These are phyloP conservation scores for Blennius ocellaris DNA, from an alignment of 2,113 vertebrate genomes.

Conservation along the genomic window DNA sequence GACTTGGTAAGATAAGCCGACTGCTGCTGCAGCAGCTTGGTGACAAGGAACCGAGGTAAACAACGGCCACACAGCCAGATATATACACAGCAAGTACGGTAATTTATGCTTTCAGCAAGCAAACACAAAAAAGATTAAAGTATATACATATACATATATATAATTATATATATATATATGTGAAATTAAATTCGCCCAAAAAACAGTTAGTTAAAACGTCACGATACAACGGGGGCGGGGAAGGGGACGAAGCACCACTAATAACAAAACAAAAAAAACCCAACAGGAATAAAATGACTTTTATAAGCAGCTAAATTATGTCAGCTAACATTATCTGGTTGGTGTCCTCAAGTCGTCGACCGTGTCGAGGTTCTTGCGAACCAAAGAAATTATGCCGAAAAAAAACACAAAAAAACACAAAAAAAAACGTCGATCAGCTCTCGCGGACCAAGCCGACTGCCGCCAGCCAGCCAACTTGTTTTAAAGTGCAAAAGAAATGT, in stretches of 20 bases:
- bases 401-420: background rate
- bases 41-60: conserved; percentile 77
- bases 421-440: conserved; percentile 44
- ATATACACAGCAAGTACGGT: conserved; percentile 59
- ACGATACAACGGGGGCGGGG: conserved; percentile 51
- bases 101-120: conserved; percentile 40
- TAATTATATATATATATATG: too few relatives aligned
- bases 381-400: conserved; percentile 47
- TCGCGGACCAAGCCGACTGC: conserved; percentile 58
- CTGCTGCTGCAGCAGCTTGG: conserved; percentile 67
- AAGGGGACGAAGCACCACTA: conserved; percentile 51
- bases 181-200: conserved; percentile 38
- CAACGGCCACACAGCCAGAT: conserved; percentile 67
- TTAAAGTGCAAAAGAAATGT: conserved; percentile 86
- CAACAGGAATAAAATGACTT: conserved; percentile 49
- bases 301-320: conserved; percentile 64
- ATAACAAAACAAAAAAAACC: conserved; percentile 47
- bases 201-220: conserved; percentile 54
- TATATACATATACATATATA: conserved; percentile 5
- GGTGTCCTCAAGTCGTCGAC: conserved; percentile 41
- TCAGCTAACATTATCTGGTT: conserved; percentile 45
- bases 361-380: conserved; percentile 44
- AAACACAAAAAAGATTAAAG: background rate
- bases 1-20: conserved; percentile 62
- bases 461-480: conserved; percentile 69